These are phyloP conservation scores for Spisula subtruncata DNA, from an alignment of 2,888 invertebrate genomes.

Conservation along the genomic window DNA sequence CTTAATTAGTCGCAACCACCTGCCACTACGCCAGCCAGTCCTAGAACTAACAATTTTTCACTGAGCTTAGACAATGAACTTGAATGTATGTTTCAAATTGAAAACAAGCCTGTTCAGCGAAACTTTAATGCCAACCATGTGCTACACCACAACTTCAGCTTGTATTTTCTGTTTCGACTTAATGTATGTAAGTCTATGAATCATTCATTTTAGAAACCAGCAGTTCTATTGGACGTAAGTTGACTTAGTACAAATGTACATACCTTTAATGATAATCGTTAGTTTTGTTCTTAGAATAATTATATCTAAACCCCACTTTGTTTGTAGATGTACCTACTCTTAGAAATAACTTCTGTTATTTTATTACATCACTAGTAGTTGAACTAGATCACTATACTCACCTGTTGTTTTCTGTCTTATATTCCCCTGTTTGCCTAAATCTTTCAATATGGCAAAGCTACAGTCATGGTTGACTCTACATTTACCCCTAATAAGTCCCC, in stretches of 20 bases:
- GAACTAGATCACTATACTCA: neutral
- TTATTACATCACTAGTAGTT: neutral
- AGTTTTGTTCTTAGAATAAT: neutral
- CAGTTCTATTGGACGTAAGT: slow-evolving; percentile 4
- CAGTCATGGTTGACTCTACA: no score
- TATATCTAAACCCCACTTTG: neutral
- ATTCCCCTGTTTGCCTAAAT: neutral
- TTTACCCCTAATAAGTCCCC: no score
- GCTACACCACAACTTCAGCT: no score
- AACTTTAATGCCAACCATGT: no score
- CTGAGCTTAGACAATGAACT: no score
- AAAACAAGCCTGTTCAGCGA: no score
- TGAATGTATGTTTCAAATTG: no score
- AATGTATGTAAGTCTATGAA: neutral
- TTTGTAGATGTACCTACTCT: no score
- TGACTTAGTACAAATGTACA: neutral
- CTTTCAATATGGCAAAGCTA: neutral
- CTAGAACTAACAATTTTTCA: no score
- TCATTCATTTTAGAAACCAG: slow-evolving; percentile 1
- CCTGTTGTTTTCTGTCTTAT: neutral
- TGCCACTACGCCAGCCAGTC: no score
- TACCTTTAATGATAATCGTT: neutral
- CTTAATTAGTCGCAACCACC: no score
- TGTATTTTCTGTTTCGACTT: no score
- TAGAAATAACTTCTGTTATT: neutral